Base-by-base conservation (phyloP, 2,113 vertebrate genomes). In the Xiphophorus hellerii region DNA sequence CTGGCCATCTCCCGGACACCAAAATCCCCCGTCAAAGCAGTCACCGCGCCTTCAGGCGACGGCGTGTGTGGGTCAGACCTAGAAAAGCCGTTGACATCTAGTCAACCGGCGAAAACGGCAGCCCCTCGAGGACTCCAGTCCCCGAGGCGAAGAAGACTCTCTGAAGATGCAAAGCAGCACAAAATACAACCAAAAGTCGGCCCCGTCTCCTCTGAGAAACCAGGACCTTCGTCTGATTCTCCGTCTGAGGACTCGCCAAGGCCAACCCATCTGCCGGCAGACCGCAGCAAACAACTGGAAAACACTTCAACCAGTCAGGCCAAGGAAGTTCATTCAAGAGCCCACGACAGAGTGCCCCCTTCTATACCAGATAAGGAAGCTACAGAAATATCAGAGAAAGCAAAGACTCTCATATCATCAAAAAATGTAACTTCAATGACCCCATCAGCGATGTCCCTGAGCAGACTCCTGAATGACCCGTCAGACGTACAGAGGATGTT, bases 401-500 rank as follows among this genome's bases (percentile, higher is more conserved):
- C 92, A 35, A 91, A 77, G 80, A 90, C 88, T 74, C 85, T 93
- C 0, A 78, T 90, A 14, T 88, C 89, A 0, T 79, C 78, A 0
- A 86, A 86, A 77, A 58, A 17, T 13, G 42, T 78, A 9, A 58
- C 20, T 20, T 85, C 84, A 11, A 6, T 60, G 22, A 71, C 88
- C 5, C n/a, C 51, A 2, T 72, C 85, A 1, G 83, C 87, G 6
- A 35, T 82, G 3, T 82, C 82, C 10, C 33, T 93, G 67, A 90
- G 85, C 0, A 91, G 93, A 82, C 95, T 95, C 82, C 95, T 95
- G 81, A 96, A 96, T 3, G 93, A 95, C 67, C 94, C 84, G 8
- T 95, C 95, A 35, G 97, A 99, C 67, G 86, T 92, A 37, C 94
- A 97, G 66, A 96, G 96, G 78, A 91, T 99, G 33, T 94, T 94